These are phyloP conservation scores for Astyanax mexicanus DNA, from an alignment of 2,797 vertebrate species.

Conservation along the genomic window DNA sequence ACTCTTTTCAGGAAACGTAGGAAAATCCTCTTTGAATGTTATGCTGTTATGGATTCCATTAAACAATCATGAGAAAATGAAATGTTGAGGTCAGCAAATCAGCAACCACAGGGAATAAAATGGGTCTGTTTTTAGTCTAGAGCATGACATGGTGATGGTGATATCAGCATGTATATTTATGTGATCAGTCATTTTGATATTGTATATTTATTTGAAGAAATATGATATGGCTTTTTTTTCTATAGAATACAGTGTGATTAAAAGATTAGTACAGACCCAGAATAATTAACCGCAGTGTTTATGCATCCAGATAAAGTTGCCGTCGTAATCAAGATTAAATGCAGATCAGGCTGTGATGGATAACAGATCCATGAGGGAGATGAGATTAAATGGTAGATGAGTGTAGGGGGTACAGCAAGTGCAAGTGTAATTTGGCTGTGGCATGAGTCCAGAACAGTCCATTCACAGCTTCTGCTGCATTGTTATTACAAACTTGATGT, in stretches of 20 bases:
- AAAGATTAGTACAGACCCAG: conserved; percentile 21
- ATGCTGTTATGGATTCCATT: neutral
- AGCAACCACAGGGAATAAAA: neutral
- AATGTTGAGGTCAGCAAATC: conserved; percentile 1
- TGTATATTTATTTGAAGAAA: conserved; percentile 29
- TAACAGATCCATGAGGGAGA: conserved; percentile 32
- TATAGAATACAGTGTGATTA: conserved; percentile 25
- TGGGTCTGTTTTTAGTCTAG: neutral
- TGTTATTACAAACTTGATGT: conserved; percentile 30
- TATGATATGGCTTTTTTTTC: conserved; percentile 13
- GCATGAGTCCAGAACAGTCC: conserved; percentile 3
- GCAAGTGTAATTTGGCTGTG: neutral
- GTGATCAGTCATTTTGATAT: conserved; percentile 33
- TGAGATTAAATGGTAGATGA: conserved; percentile 37
- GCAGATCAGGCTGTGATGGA: conserved; percentile 32
- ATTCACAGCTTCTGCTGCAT: conserved; percentile 2
- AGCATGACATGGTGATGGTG: neutral
- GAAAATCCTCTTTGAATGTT: too few species aligned
- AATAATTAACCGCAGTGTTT: conserved; percentile 44
- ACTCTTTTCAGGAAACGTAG: neutral
- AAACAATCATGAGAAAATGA: neutral
- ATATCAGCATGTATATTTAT: conserved; percentile 22
- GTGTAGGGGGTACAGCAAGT: conserved; percentile 10
- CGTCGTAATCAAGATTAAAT: conserved; percentile 49
- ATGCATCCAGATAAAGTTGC: conserved; percentile 50